Evolutionary conservation across 2,113 vertebrate species (phyloP), one percentile per base, ranked within the genome.

Genomic region (Sebastes fasciatus): DNA sequence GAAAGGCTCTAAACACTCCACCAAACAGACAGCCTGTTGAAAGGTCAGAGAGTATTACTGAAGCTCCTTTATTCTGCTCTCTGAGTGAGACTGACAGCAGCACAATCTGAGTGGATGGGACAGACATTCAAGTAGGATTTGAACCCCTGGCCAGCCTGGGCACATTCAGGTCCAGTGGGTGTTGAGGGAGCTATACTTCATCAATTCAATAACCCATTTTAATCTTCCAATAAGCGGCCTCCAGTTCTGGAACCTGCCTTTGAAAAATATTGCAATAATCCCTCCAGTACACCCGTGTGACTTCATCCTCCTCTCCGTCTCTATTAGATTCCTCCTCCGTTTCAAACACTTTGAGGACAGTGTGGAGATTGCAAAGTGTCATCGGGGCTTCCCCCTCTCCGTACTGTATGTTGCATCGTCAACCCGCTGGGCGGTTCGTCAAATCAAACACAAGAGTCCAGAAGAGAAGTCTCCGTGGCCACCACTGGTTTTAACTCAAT

Each of bases 181-280:
- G 71, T 6, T 57, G 26, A 61, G 58, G 60, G 26, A 21, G 21
- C 21, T 63, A 14, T 42, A 17, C 48, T 58, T 69, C 9, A 73
- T 76, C 62, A 72, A 85, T 62, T 67, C 48, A 73, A 85, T 79
- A 82, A 83, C 19, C 34, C 21, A 42, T 76, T 80, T 60, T 69
- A 77, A 77, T 83, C 63, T 80, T 70, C 49, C 16, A 57, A 51
- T 69, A 48, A 49, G 40, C 1, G 2, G 57, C 58, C 40, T 45
- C 3, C 13, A 74, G 52, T 69, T 19, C 73, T 70, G n/a, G 40
- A 48, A 63, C 43, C 11, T 2, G 4, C 14, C 52, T 72, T 42
- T 58, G 67, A 79, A 83, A 70, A 73, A 80, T 70, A 70, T 76
- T 63, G 52, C 58, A 88, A 70, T 83, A 54, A 71, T 54, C 62